phyloP scores from a whole-genome alignment of 1,140 invertebrate species.

The Tetragonula clypearis region DNA sequence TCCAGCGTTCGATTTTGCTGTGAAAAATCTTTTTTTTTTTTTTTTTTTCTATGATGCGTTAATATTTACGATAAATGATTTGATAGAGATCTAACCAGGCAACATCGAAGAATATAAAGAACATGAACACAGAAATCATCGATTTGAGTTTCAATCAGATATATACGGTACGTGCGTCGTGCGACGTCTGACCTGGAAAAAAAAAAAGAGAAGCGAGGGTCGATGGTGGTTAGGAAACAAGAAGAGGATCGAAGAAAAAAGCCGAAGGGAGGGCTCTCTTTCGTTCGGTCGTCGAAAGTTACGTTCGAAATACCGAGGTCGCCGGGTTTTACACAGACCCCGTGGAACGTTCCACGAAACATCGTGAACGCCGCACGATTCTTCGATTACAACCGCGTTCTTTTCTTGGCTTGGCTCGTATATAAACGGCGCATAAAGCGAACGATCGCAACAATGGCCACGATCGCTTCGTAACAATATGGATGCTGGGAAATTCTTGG shows the following conservation, averaged over 20 bases:
- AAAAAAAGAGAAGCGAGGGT: background rate
- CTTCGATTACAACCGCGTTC: conserved; percentile 15
- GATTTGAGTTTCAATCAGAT: background rate
- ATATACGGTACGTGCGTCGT: background rate
- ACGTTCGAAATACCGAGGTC: conserved; percentile 44
- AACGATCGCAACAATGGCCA: background rate
- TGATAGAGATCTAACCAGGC: background rate
- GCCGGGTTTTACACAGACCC: conserved; percentile 28
- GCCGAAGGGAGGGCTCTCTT: conserved; percentile 26
- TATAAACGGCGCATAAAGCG: background rate
- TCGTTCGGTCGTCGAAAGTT: conserved; percentile 51
- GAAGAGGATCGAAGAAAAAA: conserved; percentile 27
- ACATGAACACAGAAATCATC: background rate
- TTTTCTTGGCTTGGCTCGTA: background rate
- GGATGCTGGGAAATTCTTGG: conserved; percentile 14
- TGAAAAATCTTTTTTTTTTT: background rate
- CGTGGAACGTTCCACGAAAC: background rate
- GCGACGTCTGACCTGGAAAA: conserved; percentile 12
- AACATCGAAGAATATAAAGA: background rate
- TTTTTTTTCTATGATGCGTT: background rate
- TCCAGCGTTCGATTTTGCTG: no score
- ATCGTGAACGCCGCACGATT: conserved; percentile 1
- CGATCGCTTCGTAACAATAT: conserved; percentile 15
- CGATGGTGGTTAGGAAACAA: background rate
- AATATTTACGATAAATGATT: background rate